These are phyloP conservation scores for Podilymbus podiceps DNA, from an alignment of 2,113 vertebrate species.

Conservation along the genomic window DNA sequence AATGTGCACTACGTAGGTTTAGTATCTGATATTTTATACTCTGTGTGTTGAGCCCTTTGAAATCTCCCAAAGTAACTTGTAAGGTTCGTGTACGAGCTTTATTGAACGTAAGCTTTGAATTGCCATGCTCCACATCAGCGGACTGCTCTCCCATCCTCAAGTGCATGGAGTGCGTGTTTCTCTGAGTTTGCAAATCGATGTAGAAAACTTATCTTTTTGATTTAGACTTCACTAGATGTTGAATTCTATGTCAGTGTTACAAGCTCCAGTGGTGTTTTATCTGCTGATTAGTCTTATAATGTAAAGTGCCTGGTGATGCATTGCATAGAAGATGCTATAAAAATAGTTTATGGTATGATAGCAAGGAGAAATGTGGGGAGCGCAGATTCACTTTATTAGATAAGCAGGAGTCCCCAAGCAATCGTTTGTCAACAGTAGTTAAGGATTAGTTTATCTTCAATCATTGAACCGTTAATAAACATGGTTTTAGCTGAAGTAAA, in stretches of 20 bases:
- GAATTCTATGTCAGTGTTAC: slow-evolving; percentile 14
- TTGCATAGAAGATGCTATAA: slow-evolving; percentile 38
- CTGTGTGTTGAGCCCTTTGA: neutral
- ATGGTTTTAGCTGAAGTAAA: slow-evolving; percentile 16
- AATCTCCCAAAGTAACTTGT: neutral
- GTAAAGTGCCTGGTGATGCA: slow-evolving; percentile 33
- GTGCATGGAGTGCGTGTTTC: neutral
- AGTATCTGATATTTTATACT: neutral
- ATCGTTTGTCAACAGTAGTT: slow-evolving; percentile 42
- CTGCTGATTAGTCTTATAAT: slow-evolving; percentile 55
- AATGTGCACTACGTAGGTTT: neutral
- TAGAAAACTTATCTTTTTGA: neutral
- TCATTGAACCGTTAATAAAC: slow-evolving; percentile 57
- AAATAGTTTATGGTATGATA: slow-evolving; percentile 52
- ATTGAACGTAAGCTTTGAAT: neutral
- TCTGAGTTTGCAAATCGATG: neutral
- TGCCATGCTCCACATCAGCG: neutral
- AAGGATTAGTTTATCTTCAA: slow-evolving; percentile 46
- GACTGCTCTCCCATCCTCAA: neutral
- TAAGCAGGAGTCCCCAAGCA: slow-evolving; percentile 23
- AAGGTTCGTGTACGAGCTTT: neutral
- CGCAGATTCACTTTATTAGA: slow-evolving; percentile 24
- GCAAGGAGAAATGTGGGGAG: slow-evolving; percentile 34
- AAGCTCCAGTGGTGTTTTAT: slow-evolving; percentile 39
- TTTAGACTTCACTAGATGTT: slow-evolving; percentile 19